These are phyloP conservation scores for Squalus acanthias DNA, from an alignment of 2,797 vertebrate genomes.

Conservation along the genomic window DNA sequence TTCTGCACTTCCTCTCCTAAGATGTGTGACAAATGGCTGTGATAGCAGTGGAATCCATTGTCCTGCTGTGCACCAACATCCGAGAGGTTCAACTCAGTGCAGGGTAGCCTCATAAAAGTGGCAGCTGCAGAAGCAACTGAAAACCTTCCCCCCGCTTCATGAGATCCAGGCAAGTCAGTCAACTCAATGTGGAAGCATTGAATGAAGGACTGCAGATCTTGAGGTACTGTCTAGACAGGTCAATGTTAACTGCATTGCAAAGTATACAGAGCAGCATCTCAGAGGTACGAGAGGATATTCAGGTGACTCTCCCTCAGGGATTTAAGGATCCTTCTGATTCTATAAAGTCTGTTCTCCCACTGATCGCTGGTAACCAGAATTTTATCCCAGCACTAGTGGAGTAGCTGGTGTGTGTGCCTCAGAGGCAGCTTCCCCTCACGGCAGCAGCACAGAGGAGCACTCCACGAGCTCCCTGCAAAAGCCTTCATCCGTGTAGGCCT, in stretches of 20 bases:
- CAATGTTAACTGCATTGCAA: too few species aligned
- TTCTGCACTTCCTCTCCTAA: neutral
- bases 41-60: neutral
- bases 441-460: too few species aligned
- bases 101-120: neutral
- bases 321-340: too few species aligned
- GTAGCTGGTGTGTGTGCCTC: neutral
- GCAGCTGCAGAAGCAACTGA: neutral
- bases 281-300: too few species aligned
- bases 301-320: too few species aligned
- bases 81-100: neutral
- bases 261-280: too few species aligned
- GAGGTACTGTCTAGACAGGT: too few species aligned
- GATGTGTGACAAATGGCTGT: neutral
- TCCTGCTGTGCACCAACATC: neutral
- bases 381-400: neutral
- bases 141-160: neutral
- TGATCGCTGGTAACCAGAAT: too few species aligned
- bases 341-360: too few species aligned
- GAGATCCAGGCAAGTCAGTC: neutral
- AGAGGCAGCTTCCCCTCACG: neutral
- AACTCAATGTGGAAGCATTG: neutral
- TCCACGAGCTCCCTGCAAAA: neutral
- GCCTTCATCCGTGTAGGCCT: neutral
- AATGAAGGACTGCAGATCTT: too few species aligned